These are phyloP conservation scores for Melipona beecheii DNA, from an alignment of 2,888 invertebrate species.

Conservation along the genomic window DNA sequence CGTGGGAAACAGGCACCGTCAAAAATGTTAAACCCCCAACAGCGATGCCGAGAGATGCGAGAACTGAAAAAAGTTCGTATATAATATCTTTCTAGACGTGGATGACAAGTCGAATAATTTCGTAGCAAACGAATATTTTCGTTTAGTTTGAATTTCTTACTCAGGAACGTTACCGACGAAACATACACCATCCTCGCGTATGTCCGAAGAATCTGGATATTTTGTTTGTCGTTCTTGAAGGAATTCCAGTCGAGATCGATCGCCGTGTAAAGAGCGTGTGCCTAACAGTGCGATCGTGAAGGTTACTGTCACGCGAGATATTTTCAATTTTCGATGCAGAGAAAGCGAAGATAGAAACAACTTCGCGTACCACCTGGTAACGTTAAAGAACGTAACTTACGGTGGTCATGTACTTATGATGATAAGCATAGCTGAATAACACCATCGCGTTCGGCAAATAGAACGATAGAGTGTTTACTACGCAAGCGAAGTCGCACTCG, in stretches of 20 bases:
- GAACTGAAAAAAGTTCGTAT: not conserved
- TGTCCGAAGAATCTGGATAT: not conserved
- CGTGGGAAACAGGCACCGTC: not conserved
- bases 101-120: not conserved
- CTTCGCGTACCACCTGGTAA: too few species aligned
- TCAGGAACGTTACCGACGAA: not conserved
- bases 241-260: not conserved
- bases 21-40: fast-evolving
- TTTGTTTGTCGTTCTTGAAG: not conserved
- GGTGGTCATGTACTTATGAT: not conserved
- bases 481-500: not conserved
- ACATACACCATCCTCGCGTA: not conserved
- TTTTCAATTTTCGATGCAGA: too few species aligned
- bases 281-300: not conserved
- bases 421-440: not conserved
- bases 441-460: too few species aligned
- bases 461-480: not conserved
- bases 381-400: not conserved
- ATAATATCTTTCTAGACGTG: not conserved
- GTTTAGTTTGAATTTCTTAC: not conserved
- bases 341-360: too few species aligned
- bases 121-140: not conserved
- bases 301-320: not conserved
- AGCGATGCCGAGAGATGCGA: fast-evolving
- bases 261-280: not conserved